Base-by-base conservation (phyloP, 2,797 vertebrate genomes). In the Poeciliopsis turneri region DNA sequence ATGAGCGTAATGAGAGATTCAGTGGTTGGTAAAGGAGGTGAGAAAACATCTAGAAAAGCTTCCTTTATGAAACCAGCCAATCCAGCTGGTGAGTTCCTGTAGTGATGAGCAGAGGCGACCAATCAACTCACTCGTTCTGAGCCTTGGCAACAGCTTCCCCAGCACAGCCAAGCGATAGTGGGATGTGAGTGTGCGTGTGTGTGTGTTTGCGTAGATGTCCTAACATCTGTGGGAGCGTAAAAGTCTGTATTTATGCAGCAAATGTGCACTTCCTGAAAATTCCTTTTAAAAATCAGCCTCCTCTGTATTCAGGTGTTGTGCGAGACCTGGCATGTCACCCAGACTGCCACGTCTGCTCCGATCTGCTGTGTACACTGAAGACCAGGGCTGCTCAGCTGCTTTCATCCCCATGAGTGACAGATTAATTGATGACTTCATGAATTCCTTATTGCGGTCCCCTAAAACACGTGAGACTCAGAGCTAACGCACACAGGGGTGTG, bases 61-160 rank as follows among this genome's bases (percentile, higher is more conserved):
- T 87, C 86, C 86, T 86, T 87, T 83, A 68, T 83, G 71, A 72
- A 90, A 84, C 76, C 77, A 87, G 91, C 94, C 94, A 95, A 95
- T 95, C 92, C 88, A 86, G 86, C 87, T 85, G 88, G 86, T 88
- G 91, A 90, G 90, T 89, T 94, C 85, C 83, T 89, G 79, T 85
- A 33, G 92, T 95, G 93, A 93, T 92, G 92, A 95, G 92, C 91
- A 79, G 87, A 91, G 87, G 88, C 89, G 77, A 89, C 95, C 95
- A 96, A 96, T 96, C 95, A 92, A 85, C 90, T 93, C 61, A 87
- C 92, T 95, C 91, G 83, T 86, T 92, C 86, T 85, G 94, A 95
- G 94, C 95, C 96, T 91, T 95, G 95, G 95, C 95, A 96, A 96
- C 95, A 96, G 93, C 95, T 92, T 92, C 89, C 79, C 87, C 81